Conservation (phyloP, 2,888 invertebrate genomes). For the Lepidocyrtinus sp. region DNA sequence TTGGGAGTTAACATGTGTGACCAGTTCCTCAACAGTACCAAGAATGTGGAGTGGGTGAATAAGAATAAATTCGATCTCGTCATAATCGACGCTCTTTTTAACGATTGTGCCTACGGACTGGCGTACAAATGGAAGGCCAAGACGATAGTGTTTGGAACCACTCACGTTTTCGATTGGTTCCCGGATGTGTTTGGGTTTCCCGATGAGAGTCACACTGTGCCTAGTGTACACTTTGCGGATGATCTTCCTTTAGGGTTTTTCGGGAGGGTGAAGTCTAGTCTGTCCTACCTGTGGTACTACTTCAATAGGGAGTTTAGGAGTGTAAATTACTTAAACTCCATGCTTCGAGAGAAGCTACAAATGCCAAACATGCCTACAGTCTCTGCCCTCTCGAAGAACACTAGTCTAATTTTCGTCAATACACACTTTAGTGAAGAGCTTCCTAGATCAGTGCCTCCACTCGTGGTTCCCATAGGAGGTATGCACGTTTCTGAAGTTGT, state of each 20-base stretch:
- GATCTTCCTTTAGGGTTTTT: slow-evolving; percentile 53
- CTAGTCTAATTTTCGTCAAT: slow-evolving; percentile 52
- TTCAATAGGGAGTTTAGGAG: slow-evolving; percentile 25
- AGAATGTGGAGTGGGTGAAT: slow-evolving; percentile 50
- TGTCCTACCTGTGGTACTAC: slow-evolving; percentile 32
- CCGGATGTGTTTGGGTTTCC: slow-evolving; percentile 51
- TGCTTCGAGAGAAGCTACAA: slow-evolving; percentile 48
- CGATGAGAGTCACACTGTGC: slow-evolving; percentile 34
- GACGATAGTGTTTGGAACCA: slow-evolving; percentile 49
- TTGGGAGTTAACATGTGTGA: slow-evolving; percentile 39
- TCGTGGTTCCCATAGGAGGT: slow-evolving; percentile 55
- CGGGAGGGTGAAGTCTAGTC: slow-evolving; percentile 26
- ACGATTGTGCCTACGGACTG: slow-evolving; percentile 59
- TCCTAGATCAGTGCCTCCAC: slow-evolving; percentile 53
- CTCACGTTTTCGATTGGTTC: slow-evolving; percentile 58
- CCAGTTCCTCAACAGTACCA: slow-evolving; percentile 31
- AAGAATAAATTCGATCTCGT: slow-evolving; percentile 54
- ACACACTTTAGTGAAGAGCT: slow-evolving; percentile 62
- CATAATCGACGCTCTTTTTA: slow-evolving; percentile 55
- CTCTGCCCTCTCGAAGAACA: slow-evolving; percentile 39
- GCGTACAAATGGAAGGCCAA: slow-evolving; percentile 58
- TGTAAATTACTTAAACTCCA: slow-evolving; percentile 21
- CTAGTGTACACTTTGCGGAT: slow-evolving; percentile 30
- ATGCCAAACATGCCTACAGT: slow-evolving; percentile 58
- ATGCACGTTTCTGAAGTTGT: slow-evolving; percentile 56